Percentiles rank a stretch among this genome's conserved stretches.
Conservation (phyloP, 2,797 vertebrate genomes). For the Sebastes jordani region DNA sequence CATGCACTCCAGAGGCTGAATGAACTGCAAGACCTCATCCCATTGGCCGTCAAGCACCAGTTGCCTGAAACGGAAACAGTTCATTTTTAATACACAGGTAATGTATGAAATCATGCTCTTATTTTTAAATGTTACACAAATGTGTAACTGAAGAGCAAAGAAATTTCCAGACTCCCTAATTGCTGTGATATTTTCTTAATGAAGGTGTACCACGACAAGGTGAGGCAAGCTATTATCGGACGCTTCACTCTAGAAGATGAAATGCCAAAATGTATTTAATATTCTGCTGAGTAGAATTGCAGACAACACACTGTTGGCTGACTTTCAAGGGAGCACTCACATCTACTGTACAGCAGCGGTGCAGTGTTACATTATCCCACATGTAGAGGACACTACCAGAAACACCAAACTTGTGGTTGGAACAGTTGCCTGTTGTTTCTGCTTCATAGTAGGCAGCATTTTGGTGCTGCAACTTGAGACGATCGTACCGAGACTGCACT, state of each 20-base stretch:
- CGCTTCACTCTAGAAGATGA: neutral
- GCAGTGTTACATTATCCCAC: neutral
- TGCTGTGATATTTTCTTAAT: neutral
- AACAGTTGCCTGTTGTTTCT: neutral
- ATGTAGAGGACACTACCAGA: neutral
- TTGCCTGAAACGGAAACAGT: constrained; percentile 82
- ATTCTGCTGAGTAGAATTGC: neutral
- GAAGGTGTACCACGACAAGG: neutral
- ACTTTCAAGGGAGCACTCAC: constrained; percentile 31
- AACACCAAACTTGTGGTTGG: neutral
- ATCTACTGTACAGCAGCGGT: neutral
- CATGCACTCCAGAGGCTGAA: constrained; percentile 98
- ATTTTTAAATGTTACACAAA: neutral
- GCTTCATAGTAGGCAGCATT: neutral
- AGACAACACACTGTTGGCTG: constrained; percentile 12
- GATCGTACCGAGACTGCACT: neutral
- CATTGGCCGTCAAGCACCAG: constrained; percentile 97
- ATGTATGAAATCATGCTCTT: neutral
- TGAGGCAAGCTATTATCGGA: neutral
- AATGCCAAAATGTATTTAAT: constrained; percentile 14
- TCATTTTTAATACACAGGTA: neutral
- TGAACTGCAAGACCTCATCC: constrained; percentile 99
- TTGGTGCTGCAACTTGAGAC: neutral
- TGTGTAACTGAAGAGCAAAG: neutral
- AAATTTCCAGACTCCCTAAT: neutral